Evolutionary conservation across 2,888 invertebrate species (phyloP).

Genomic region (Meghimatium bilineatum): DNA sequence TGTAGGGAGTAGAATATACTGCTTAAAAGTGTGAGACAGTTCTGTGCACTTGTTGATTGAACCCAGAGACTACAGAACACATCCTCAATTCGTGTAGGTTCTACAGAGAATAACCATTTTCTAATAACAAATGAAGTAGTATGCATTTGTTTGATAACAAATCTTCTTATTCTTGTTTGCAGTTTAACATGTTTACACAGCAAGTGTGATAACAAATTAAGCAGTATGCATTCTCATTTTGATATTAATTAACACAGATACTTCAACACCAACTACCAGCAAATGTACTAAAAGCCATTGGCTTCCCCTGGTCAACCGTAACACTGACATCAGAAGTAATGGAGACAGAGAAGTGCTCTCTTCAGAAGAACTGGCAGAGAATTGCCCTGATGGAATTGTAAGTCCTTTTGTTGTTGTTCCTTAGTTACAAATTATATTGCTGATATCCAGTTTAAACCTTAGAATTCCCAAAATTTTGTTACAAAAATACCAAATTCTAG

Average conservation of each 20-base stretch:
- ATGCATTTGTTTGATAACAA: no score
- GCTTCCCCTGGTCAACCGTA: constrained; percentile 60
- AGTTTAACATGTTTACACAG: no score
- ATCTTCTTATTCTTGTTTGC: no score
- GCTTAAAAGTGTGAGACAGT: no score
- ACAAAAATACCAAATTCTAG: no score
- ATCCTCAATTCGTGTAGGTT: no score
- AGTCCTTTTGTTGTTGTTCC: constrained; percentile 50
- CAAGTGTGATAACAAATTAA: no score
- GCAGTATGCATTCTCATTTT: not conserved
- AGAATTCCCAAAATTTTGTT: not conserved
- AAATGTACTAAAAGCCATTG: constrained; percentile 51
- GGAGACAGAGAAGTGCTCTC: constrained; percentile 58
- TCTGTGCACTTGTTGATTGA: no score
- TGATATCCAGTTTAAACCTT: not conserved
- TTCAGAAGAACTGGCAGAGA: constrained; percentile 52
- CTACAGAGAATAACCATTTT: no score
- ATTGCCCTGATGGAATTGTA: constrained; percentile 63
- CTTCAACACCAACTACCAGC: not conserved
- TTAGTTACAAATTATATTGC: not conserved
- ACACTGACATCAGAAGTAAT: constrained; percentile 54
- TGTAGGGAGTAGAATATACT: no score
- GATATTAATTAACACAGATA: not conserved
- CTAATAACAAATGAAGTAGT: no score
- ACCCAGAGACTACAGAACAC: no score